These are phyloP conservation scores for Gymnocheta viridis DNA, from an alignment of 2,888 invertebrate genomes.

Conservation along the genomic window DNA sequence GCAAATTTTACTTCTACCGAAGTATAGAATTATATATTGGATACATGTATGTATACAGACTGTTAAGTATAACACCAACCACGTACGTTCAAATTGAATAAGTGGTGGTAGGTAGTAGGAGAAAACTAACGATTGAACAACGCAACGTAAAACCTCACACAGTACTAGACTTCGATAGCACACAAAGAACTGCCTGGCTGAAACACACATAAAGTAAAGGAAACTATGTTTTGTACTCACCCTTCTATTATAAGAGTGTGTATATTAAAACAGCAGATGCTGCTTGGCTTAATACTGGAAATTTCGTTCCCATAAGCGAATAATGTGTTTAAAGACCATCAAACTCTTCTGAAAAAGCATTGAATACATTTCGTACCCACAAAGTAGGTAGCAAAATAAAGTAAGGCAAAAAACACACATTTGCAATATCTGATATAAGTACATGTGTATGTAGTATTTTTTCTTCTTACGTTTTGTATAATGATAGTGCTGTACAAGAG, in stretches of 20 bases:
- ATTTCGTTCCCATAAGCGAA: constrained; percentile 38
- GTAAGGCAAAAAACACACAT: background rate
- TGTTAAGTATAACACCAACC: constrained; percentile 18
- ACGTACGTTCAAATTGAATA: constrained; percentile 23
- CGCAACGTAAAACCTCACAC: constrained; percentile 43
- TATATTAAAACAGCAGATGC: constrained; percentile 59
- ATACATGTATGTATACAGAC: constrained; percentile 20
- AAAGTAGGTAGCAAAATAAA: constrained; percentile 30
- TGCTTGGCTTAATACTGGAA: constrained; percentile 29
- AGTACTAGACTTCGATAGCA: background rate
- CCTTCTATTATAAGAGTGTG: constrained; percentile 9
- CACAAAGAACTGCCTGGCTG: constrained; percentile 19
- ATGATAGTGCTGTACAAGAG: constrained; percentile 45
- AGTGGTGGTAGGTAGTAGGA: constrained; percentile 53
- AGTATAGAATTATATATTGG: constrained; percentile 28
- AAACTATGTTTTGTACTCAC: constrained; percentile 22
- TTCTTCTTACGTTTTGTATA: constrained; percentile 19
- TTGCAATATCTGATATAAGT: background rate
- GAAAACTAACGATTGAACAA: constrained; percentile 35
- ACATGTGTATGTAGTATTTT: background rate
- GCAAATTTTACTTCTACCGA: constrained; percentile 41
- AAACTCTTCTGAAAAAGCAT: background rate
- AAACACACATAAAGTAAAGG: constrained; percentile 7
- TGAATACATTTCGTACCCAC: constrained; percentile 11
- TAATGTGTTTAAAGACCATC: background rate